Base-by-base conservation (phyloP, 1,140 invertebrate species). In the Coptotermes formosanus region DNA sequence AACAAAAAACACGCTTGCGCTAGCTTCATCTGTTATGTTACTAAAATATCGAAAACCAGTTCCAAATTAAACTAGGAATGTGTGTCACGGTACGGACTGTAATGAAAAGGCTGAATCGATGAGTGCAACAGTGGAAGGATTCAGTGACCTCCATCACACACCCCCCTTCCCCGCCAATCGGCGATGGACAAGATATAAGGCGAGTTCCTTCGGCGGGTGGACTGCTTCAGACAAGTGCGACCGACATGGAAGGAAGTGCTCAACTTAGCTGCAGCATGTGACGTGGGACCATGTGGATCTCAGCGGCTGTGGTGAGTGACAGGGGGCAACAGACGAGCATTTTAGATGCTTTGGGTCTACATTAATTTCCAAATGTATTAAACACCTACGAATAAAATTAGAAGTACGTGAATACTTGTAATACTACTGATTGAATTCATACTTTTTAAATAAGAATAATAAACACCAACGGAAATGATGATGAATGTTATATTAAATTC, bases 281-380 rank as follows among this genome's bases (percentile, higher is more conserved):
- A 75, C 64, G 64, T 30, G 30, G 25, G 9, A 75, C 25, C 7
- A 75, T 75, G 64, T 75, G 64, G 64, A 75, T 75, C 64, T 75
- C 64, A 7, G 64, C 64, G 64, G 64, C 64, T n/a, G 64, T 75
- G 64, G 64, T 75, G 64, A 75, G 64, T 75, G 64, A 55, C 52
- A 21, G 1, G 14, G 3, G 1, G 11, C 14, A 55, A 55, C 3
- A 12, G 1, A 4, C 1, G 52, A 16, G 3, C 52, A 16, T 55
- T 55, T 19, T 19, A 55, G 19, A 21, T 12, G 19, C 1, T 16
- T 55, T 4, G 16, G 14, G 38, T 38, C 38, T 38, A 21, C 19
- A 55, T 55, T 55, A 55, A 19, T 55, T 55, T 55, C 21, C 52
- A 55, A 55, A 55, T 4, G 52, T 19, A 21, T 4, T 55, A 55